phyloP scores from a whole-genome alignment of 2,797 vertebrate genomes.

The Furcifer pardalis region DNA sequence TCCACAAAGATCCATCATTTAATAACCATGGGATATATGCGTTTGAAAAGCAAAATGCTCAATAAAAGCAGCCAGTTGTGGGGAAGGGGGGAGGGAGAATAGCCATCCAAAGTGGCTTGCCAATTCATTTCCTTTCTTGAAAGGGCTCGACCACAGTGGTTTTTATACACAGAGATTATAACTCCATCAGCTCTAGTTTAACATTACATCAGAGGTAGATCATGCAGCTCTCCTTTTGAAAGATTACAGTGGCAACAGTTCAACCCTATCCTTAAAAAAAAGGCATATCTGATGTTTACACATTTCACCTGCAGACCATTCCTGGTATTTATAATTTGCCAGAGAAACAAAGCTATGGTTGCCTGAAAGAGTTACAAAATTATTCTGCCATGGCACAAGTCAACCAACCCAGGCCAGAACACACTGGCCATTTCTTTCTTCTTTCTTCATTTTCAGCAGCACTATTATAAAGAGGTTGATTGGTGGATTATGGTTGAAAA shows the following conservation, averaged over 20 bases:
- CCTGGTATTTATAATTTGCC: conserved; percentile 54
- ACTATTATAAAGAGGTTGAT: conserved; percentile 37
- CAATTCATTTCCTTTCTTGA: conserved; percentile 62
- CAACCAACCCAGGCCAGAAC: conserved; percentile 27
- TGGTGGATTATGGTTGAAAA: conserved; percentile 27
- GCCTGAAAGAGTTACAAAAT: conserved; percentile 47
- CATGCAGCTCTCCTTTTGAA: conserved; percentile 41
- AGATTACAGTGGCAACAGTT: conserved; percentile 34
- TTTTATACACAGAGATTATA: conserved; percentile 62
- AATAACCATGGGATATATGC: conserved; percentile 74
- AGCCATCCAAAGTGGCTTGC: conserved; percentile 65
- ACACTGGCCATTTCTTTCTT: conserved; percentile 27
- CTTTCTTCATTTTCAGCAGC: conserved; percentile 37
- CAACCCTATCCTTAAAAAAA: conserved; percentile 58
- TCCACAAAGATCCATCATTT: conserved; percentile 80
- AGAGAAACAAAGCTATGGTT: conserved; percentile 36
- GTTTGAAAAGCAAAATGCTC: conserved; percentile 68
- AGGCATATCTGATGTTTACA: conserved; percentile 35
- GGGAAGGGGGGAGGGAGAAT: no score
- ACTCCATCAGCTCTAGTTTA: conserved; percentile 55
- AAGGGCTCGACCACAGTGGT: conserved; percentile 55
- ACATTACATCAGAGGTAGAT: conserved; percentile 55
- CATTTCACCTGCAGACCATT: conserved; percentile 25
- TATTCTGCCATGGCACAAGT: conserved; percentile 49
- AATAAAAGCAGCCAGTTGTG: conserved; percentile 65